phyloP scores from a whole-genome alignment of 2,797 vertebrate species.

The Microcaecilia unicolor region DNA sequence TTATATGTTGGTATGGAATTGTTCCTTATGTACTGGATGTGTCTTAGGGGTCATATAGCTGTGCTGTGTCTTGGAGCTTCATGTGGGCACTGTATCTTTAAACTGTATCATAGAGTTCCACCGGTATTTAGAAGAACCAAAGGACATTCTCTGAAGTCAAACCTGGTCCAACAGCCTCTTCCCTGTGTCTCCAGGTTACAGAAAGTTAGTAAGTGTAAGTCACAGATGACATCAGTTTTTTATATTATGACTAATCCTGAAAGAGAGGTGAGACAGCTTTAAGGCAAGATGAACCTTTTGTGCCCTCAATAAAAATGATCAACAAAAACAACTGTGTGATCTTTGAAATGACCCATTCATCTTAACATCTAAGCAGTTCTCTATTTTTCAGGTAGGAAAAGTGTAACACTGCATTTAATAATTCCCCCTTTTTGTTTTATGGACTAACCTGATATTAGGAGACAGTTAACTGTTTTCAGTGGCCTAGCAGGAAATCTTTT shows the following conservation, averaged over 20 bases:
- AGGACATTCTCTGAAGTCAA: not conserved
- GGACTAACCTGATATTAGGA: too few relatives aligned
- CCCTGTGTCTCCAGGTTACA: not conserved
- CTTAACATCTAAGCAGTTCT: not conserved
- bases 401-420: too few relatives aligned
- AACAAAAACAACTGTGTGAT: not conserved
- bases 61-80: too few relatives aligned
- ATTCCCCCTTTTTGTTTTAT: too few relatives aligned
- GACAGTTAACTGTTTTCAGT: too few relatives aligned
- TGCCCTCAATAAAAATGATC: not conserved
- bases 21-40: too few relatives aligned
- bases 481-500: too few relatives aligned
- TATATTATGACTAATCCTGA: not conserved
- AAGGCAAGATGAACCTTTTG: not conserved
- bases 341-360: not conserved
- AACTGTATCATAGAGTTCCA: not conserved
- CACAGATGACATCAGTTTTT: constrained; percentile 5
- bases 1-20: too few relatives aligned
- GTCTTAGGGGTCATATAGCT: too few relatives aligned
- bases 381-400: constrained; percentile 5
- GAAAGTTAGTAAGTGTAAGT: not conserved
- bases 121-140: not conserved
- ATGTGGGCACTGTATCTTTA: too few relatives aligned
- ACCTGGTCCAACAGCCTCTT: not conserved
- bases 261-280: constrained; percentile 9